Conservation (phyloP, 2,113 vertebrate genomes). For the Salvelinus fontinalis region DNA sequence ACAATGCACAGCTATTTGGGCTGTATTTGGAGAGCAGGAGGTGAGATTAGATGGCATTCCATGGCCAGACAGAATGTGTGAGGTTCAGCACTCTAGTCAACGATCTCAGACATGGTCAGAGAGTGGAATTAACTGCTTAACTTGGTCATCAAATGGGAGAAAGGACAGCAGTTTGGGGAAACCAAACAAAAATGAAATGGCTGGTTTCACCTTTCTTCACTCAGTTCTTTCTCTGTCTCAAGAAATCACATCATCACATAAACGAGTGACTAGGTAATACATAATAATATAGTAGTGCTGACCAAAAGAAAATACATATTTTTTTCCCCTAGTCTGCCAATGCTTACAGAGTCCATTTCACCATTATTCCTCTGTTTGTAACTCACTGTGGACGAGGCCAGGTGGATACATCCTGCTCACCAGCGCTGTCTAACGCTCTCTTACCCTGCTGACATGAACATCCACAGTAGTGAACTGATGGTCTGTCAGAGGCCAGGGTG, state of each 20-base stretch:
- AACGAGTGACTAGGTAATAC: not conserved
- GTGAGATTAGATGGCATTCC: constrained; percentile 55
- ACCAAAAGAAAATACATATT: not conserved
- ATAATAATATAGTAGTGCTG: not conserved
- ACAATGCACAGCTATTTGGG: constrained; percentile 57
- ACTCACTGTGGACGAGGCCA: too few relatives aligned
- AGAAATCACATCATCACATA: too few relatives aligned
- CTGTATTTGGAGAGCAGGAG: constrained; percentile 32
- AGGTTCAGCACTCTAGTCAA: constrained; percentile 49
- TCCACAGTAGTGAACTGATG: too few relatives aligned
- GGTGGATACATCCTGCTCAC: too few relatives aligned
- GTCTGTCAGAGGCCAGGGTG: too few relatives aligned
- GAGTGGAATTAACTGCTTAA: constrained; percentile 19
- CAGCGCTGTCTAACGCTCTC: too few relatives aligned
- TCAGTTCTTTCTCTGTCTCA: too few relatives aligned
- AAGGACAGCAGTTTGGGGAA: constrained; percentile 1
- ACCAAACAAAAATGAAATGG: not conserved
- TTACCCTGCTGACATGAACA: too few relatives aligned
- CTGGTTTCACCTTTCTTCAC: not conserved
- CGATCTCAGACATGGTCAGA: constrained; percentile 19
- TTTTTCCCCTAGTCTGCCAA: not conserved
- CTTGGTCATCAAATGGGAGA: constrained; percentile 1
- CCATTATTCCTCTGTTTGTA: too few relatives aligned
- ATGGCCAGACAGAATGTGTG: constrained; percentile 63
- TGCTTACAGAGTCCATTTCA: too few relatives aligned